phyloP scores from a whole-genome alignment of 2,888 invertebrate genomes.

The Melanotus villosus region DNA sequence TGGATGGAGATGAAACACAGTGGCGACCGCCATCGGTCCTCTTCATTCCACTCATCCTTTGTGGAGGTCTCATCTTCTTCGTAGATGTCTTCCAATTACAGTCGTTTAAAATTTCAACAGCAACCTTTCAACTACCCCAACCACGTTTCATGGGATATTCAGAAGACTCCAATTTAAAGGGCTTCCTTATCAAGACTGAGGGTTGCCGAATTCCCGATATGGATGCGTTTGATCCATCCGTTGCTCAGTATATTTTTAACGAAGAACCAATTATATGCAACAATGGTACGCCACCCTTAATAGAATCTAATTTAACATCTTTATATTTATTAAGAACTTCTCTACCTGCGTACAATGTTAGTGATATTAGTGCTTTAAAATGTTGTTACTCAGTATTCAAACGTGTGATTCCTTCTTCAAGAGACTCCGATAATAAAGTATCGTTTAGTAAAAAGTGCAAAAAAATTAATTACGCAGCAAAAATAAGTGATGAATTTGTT shows the following conservation, averaged over 20 bases:
- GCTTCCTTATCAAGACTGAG: conserved; percentile 67
- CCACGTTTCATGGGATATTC: conserved; percentile 21
- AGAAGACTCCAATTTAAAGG: conserved; percentile 5
- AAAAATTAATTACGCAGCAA: conserved; percentile 68
- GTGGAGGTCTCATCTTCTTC: conserved; percentile 57
- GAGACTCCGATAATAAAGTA: conserved; percentile 70
- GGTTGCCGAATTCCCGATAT: conserved; percentile 80
- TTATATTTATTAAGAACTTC: conserved; percentile 72
- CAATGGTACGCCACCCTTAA: conserved; percentile 69
- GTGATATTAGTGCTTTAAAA: conserved; percentile 66
- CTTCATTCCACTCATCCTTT: conserved; percentile 57
- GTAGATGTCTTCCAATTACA: conserved; percentile 60
- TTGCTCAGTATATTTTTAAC: conserved; percentile 71
- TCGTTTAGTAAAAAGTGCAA: conserved; percentile 70
- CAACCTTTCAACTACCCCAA: background rate
- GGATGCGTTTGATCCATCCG: conserved; percentile 73
- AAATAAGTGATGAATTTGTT: conserved; percentile 77
- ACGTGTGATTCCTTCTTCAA: conserved; percentile 69
- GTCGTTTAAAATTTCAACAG: conserved; percentile 42
- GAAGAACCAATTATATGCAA: conserved; percentile 71
- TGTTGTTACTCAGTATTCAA: conserved; percentile 77
- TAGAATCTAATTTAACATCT: conserved; percentile 74
- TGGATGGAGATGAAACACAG: conserved; percentile 49
- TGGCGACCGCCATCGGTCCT: conserved; percentile 57
- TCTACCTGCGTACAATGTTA: conserved; percentile 70